Evolutionary conservation across 1,140 invertebrate species (phyloP), one percentile per base, ranked within the genome.

Genomic region (Bombyx mandarina): DNA sequence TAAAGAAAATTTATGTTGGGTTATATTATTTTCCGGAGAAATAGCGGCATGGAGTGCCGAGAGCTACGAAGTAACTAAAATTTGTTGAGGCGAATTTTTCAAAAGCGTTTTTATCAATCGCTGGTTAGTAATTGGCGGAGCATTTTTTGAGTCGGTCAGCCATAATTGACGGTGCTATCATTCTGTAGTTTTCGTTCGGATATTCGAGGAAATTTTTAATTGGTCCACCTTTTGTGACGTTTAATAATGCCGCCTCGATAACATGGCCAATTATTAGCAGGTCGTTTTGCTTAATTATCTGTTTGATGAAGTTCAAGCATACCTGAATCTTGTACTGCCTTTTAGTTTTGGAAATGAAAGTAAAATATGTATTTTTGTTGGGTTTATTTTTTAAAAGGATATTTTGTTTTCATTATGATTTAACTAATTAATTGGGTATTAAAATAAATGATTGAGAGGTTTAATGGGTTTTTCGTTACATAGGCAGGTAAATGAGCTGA

Each of bases 121-220:
- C 69, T 73, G 72, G 75, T 66, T 71, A 62, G 75, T 86, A 83
- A 82, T 84, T 84, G 82, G 81, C 71, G 57, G 69, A 68, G 69
- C 75, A 61, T 68, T 66, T 56, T 61, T 65, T 71, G 67, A 71
- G 58, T 70, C 73, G 69, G 69, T 56, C 69, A 65, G 65, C 66
- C 71, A 75, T 80, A 82, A 83, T 82, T 80, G 75, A 82, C 75
- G 72, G 69, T 79, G 80, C 75, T 84, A 81, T 85, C 79, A 82
- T 84, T 84, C 76, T 84, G 74, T 70, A 76, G 76, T 80, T 75
- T 79, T 71, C 66, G 72, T 66, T 65, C 64, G 79, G 75, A 77
- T 73, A 78, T 87, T 85, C 82, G 82, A 70, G 78, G 81, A 87
- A 87, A 87, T 67, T 84, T 71, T 87, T 87, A 87, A 87, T 87